Percentiles rank a stretch among this genome's conserved stretches.
These are phyloP conservation scores for Triplophysa yarkandensis DNA, from an alignment of 2,797 vertebrate species.

Conservation along the genomic window DNA sequence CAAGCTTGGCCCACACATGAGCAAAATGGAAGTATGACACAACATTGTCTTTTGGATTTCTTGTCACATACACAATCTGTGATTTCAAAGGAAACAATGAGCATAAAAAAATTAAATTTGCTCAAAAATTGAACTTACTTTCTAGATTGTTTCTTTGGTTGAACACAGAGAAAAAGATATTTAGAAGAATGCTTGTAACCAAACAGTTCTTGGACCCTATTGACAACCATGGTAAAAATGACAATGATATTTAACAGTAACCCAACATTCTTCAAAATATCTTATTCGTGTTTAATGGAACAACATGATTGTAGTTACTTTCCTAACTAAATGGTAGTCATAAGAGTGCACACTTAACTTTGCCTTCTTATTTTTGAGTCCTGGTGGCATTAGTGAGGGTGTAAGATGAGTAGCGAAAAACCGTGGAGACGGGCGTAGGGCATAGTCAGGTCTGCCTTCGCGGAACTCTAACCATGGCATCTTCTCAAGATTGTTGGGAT, in stretches of 20 bases:
- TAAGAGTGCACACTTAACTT: constrained; percentile 66
- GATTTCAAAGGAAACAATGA: constrained; percentile 23
- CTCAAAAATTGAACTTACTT: too few species aligned
- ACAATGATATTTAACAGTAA: too few species aligned
- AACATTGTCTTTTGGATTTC: constrained; percentile 69
- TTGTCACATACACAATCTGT: constrained; percentile 68
- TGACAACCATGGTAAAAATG: too few species aligned
- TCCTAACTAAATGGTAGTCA: too few species aligned
- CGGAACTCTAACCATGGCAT: constrained; percentile 71
- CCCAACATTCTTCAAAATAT: too few species aligned
- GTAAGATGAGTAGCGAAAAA: constrained; percentile 66
- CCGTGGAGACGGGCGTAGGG: constrained; percentile 59
- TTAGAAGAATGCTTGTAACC: too few species aligned
- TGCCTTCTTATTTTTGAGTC: constrained; percentile 61
- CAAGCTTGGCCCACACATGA: neutral
- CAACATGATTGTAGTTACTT: too few species aligned
- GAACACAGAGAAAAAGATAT: too few species aligned
- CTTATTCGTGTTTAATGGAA: too few species aligned
- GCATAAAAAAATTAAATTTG: too few species aligned
- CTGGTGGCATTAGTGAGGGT: constrained; percentile 61
- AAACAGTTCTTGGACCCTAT: too few species aligned
- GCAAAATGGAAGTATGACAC: constrained; percentile 69
- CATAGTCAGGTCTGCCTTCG: constrained; percentile 41
- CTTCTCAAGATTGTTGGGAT: constrained; percentile 56
- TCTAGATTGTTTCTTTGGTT: too few species aligned